Evolutionary conservation across 2,888 invertebrate species (phyloP).

Genomic region (Chydorus sphaericus): DNA sequence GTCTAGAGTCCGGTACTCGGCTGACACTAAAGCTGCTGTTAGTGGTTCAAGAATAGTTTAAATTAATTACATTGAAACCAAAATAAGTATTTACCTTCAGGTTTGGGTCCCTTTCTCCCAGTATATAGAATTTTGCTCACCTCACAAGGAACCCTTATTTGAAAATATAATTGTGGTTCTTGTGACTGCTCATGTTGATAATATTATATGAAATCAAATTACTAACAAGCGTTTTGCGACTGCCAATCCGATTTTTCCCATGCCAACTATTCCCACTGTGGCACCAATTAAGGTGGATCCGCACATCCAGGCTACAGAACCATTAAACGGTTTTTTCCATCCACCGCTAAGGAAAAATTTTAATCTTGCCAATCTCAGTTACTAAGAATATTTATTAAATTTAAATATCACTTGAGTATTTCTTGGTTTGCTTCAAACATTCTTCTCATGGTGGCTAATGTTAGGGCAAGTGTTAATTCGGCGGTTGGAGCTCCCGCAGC

Average conservation of each 20-base stretch:
- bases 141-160: constrained; percentile 64
- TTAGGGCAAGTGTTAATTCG: constrained; percentile 67
- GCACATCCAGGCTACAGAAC: constrained; percentile 80
- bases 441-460: constrained; percentile 68
- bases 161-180: too few species aligned
- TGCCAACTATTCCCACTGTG: constrained; percentile 69
- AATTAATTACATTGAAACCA: neutral
- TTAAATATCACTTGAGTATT: constrained; percentile 39
- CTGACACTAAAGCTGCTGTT: constrained; percentile 39
- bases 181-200: too few species aligned
- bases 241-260: constrained; percentile 68
- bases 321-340: constrained; percentile 64
- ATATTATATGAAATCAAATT: too few species aligned
- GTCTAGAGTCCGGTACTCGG: constrained; percentile 51
- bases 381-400: too few species aligned
- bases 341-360: too few species aligned
- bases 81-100: constrained; percentile 34
- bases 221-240: constrained; percentile 59
- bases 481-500: constrained; percentile 71
- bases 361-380: too few species aligned
- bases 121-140: constrained; percentile 55
- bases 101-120: constrained; percentile 46
- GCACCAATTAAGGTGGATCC: constrained; percentile 63
- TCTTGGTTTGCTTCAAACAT: constrained; percentile 63
- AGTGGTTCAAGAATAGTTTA: neutral